Conservation (phyloP, 2,113 vertebrate species). For the Sinocyclocheilus grahami region DNA sequence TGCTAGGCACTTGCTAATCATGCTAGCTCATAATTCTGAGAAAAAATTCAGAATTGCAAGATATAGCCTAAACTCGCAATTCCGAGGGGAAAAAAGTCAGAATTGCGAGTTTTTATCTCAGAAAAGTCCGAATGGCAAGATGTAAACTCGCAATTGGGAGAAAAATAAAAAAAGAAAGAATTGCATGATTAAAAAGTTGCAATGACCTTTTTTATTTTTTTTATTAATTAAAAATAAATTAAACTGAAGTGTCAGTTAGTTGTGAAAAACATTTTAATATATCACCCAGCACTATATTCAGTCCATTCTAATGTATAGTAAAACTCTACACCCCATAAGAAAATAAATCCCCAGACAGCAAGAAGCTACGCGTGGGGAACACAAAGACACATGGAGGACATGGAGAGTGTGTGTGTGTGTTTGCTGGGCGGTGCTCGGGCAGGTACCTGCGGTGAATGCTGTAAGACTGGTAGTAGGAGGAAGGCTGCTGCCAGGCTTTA, state of each 20-base stretch:
- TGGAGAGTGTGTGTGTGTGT: not conserved
- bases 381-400: not conserved
- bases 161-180: no score
- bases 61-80: no score
- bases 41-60: no score
- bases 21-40: no score
- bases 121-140: no score
- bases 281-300: not conserved
- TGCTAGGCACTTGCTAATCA: no score
- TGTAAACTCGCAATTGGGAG: no score
- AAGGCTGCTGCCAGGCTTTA: slow-evolving; percentile 79
- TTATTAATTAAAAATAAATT: no score
- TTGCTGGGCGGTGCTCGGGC: not conserved
- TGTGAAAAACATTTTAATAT: not conserved
- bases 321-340: not conserved
- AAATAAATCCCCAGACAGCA: not conserved
- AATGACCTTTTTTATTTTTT: no score
- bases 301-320: not conserved
- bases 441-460: slow-evolving; percentile 82
- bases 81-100: no score
- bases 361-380: not conserved
- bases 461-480: slow-evolving; percentile 81
- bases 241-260: not conserved
- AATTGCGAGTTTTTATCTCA: no score
- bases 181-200: no score